phyloP scores from a whole-genome alignment of 2,797 vertebrate genomes.

The Cuniculus paca region DNA sequence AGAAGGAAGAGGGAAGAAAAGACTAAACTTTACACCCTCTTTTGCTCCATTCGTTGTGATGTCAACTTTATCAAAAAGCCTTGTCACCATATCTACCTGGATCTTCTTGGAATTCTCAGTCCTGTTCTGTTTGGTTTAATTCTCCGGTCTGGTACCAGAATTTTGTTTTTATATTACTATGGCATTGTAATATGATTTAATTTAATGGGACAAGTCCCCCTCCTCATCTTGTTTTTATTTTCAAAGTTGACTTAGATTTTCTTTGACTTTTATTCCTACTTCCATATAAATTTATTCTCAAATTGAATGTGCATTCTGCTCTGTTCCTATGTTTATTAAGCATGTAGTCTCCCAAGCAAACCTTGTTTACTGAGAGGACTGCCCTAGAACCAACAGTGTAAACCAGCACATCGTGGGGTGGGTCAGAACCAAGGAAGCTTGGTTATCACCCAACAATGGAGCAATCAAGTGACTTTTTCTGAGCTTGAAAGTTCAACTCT shows the following conservation, averaged over 20 bases:
- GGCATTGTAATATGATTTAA: background rate
- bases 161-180: background rate
- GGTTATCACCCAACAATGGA: background rate
- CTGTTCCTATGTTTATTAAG: background rate
- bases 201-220: background rate
- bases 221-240: background rate
- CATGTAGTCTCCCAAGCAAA: background rate
- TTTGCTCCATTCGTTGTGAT: background rate
- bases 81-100: background rate
- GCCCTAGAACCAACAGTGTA: background rate
- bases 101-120: background rate
- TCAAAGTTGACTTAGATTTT: conserved; percentile 26
- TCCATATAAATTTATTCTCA: conserved; percentile 21
- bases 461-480: background rate
- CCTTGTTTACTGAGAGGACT: background rate
- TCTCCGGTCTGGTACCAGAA: background rate
- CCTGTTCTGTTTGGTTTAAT: background rate
- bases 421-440: background rate
- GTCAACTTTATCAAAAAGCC: background rate
- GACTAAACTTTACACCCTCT: background rate
- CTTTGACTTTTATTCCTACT: background rate
- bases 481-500: conserved; percentile 27
- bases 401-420: background rate
- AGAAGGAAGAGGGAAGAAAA: background rate
- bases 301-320: conserved; percentile 8